These are phyloP conservation scores for Megatriorchis doriae DNA, from an alignment of 2,113 vertebrate species.

Conservation along the genomic window DNA sequence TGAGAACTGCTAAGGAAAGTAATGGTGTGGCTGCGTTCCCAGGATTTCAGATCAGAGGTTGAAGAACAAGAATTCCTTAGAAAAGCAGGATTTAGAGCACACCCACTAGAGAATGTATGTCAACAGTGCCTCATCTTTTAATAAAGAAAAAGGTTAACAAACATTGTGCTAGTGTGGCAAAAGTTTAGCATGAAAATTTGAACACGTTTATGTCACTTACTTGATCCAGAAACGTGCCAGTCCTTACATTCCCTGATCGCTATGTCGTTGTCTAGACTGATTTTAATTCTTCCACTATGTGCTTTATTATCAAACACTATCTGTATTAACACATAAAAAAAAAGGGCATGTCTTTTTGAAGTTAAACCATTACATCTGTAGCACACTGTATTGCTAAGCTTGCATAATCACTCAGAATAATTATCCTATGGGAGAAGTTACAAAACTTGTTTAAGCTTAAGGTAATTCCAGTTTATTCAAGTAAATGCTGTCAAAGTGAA, in stretches of 20 bases:
- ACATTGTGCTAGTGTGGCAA: background rate
- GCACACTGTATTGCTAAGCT: background rate
- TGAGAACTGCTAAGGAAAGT: background rate
- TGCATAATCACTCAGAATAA: background rate
- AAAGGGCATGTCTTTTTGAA: background rate
- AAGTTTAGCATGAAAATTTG: background rate
- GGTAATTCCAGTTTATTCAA: background rate
- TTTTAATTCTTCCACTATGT: conserved; percentile 89
- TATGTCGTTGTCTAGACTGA: conserved; percentile 82
- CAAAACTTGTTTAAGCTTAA: background rate
- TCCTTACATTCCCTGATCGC: conserved; percentile 88
- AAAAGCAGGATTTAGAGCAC: background rate
- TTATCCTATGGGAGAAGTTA: background rate
- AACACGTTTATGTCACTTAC: conserved; percentile 74
- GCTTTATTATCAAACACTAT: conserved; percentile 90
- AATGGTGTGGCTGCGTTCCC: background rate
- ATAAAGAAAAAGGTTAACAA: background rate
- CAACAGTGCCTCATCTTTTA: background rate
- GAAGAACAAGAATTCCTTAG: background rate
- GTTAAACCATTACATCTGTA: background rate
- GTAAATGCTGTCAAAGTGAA: background rate
- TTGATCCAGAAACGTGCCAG: conserved; percentile 85
- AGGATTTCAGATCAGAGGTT: background rate
- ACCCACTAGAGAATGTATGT: background rate
- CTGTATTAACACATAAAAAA: conserved; percentile 63